phyloP scores from a whole-genome alignment of 2,797 vertebrate genomes.

The Acanthiza pusilla region DNA sequence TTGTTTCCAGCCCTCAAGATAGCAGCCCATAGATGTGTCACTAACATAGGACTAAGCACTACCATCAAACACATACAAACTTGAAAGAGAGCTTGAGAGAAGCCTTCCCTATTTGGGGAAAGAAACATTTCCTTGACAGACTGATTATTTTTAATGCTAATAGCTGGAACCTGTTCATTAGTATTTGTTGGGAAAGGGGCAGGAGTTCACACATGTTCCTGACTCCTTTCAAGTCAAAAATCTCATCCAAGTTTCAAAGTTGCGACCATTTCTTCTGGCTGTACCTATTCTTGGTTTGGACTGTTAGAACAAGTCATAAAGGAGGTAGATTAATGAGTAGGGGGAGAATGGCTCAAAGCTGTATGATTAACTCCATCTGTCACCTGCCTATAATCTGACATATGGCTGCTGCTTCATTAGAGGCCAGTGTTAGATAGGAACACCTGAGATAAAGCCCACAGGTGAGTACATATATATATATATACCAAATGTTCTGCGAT shows the following conservation, averaged over 20 bases:
- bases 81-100: not conserved
- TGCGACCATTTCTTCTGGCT: not conserved
- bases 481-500: not conserved
- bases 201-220: not conserved
- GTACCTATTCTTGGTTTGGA: not conserved
- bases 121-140: not conserved
- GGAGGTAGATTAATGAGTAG: not conserved
- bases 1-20: not conserved
- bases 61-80: not conserved
- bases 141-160: not conserved
- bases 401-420: not conserved
- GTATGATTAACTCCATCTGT: not conserved
- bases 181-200: not conserved
- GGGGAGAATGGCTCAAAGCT: not conserved
- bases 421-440: not conserved
- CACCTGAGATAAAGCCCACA: not conserved
- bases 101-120: not conserved
- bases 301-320: not conserved
- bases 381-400: not conserved
- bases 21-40: not conserved
- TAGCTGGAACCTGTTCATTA: not conserved
- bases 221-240: not conserved
- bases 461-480: not conserved
- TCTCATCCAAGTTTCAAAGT: not conserved
- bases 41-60: not conserved